Conservation (phyloP, 2,888 invertebrate species). For the Bhutanitis thaidina region DNA sequence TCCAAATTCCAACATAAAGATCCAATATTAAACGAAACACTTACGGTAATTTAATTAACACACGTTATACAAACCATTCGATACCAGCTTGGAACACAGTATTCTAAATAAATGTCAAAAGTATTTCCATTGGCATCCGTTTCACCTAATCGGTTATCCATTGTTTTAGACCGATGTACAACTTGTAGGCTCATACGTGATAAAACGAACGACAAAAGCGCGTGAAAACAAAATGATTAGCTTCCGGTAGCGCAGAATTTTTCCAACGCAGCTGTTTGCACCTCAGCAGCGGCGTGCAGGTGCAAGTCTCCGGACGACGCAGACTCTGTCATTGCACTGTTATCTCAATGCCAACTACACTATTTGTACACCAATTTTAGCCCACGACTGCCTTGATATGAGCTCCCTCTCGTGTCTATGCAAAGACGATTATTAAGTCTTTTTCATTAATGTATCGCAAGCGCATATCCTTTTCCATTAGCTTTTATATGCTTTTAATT, state of each 20-base stretch:
- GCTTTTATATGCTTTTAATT: too few species aligned
- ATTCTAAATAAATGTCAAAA: background rate
- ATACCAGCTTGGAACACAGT: too few species aligned
- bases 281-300: slow-evolving; percentile 24
- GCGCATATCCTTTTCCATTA: too few species aligned
- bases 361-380: slow-evolving; percentile 14
- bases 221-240: slow-evolving; percentile 27
- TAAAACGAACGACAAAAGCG: slow-evolving; percentile 3
- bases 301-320: slow-evolving; percentile 25
- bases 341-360: slow-evolving; percentile 18
- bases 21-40: too few species aligned
- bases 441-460: background rate
- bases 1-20: too few species aligned
- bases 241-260: slow-evolving; percentile 22
- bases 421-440: background rate
- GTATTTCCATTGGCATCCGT: background rate
- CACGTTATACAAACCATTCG: too few species aligned
- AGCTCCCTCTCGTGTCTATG: background rate
- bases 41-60: too few species aligned
- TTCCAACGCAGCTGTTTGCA: slow-evolving; percentile 25
- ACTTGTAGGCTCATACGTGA: slow-evolving; percentile 9
- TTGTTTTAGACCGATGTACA: slow-evolving; percentile 1
- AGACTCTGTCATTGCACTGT: slow-evolving; percentile 15
- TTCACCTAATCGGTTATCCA: slow-evolving; percentile 11
- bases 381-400: background rate